A percentile compares a stretch with the other conserved stretches of the same genome.
phyloP scores from a whole-genome alignment of 2,888 invertebrate species.

The Octonoba sinensis region DNA sequence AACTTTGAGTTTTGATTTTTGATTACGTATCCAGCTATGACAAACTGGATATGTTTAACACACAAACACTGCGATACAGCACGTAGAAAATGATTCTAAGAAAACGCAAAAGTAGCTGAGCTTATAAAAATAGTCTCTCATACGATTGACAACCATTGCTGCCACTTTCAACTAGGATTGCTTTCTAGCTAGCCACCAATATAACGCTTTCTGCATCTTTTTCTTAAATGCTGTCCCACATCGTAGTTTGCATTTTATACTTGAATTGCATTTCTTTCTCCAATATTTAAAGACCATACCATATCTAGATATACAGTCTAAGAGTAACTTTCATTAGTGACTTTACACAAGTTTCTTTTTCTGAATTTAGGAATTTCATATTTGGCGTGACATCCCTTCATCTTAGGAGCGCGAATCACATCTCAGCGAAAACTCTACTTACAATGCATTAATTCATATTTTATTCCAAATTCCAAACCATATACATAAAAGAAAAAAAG shows the following conservation, averaged over 20 bases:
- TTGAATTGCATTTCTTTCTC: slow-evolving; percentile 46
- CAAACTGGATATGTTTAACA: slow-evolving; percentile 50
- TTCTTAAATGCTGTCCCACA: slow-evolving; percentile 40
- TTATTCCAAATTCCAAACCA: not conserved
- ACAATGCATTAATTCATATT: slow-evolving; percentile 23
- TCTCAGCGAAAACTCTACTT: slow-evolving; percentile 35
- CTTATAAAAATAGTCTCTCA: slow-evolving; percentile 65
- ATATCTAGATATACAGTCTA: slow-evolving; percentile 59
- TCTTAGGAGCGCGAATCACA: slow-evolving; percentile 44
- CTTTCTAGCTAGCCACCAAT: slow-evolving; percentile 58
- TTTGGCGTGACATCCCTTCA: slow-evolving; percentile 52
- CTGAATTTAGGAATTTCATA: slow-evolving; percentile 55
- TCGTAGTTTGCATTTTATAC: slow-evolving; percentile 25
- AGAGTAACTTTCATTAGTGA: slow-evolving; percentile 54
- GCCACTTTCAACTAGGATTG: slow-evolving; percentile 63
- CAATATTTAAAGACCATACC: slow-evolving; percentile 43
- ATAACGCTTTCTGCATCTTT: slow-evolving; percentile 33
- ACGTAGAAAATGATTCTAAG: slow-evolving; percentile 64
- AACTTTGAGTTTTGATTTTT: slow-evolving; percentile 65
- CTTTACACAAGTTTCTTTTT: slow-evolving; percentile 45
- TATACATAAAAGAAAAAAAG: not conserved
- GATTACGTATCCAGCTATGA: slow-evolving; percentile 57
- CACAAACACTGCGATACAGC: slow-evolving; percentile 58
- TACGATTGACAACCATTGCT: slow-evolving; percentile 62
- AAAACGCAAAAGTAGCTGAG: slow-evolving; percentile 64